Conservation (phyloP, 2,797 vertebrate species). For the Lacerta bilineata region DNA sequence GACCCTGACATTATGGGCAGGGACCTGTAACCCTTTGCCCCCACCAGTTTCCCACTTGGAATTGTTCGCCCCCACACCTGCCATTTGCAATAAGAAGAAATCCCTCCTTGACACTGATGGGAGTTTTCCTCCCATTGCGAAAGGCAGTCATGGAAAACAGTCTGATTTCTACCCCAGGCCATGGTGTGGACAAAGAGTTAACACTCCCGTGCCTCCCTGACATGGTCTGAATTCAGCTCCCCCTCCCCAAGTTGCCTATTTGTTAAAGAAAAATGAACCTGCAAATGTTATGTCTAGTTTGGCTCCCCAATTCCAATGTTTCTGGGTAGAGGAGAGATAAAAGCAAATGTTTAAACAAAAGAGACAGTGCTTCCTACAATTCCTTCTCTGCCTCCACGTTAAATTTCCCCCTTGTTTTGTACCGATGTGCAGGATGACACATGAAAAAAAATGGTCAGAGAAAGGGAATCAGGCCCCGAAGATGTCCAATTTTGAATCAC, state of each 20-base stretch:
- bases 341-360: neutral
- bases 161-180: neutral
- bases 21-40: too few species aligned
- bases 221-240: neutral
- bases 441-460: neutral
- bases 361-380: conserved; percentile 38
- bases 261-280: neutral
- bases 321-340: neutral
- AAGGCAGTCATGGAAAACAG: neutral
- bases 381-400: rapidly evolving
- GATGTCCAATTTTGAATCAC: conserved; percentile 13
- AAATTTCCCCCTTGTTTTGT: neutral
- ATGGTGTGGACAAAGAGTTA: neutral
- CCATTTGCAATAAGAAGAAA: neutral
- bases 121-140: neutral
- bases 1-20: too few species aligned
- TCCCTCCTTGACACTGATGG: neutral
- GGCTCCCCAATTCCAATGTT: neutral
- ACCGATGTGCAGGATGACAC: neutral
- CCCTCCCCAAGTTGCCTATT: neutral
- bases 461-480: rapidly evolving
- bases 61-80: too few species aligned
- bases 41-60: too few species aligned
- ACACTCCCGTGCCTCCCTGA: neutral
- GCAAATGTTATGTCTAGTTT: neutral